A percentile compares a stretch with the other conserved stretches of the same genome.
Conservation (phyloP, 2,888 invertebrate genomes). For the Drosophila acutilabella region DNA sequence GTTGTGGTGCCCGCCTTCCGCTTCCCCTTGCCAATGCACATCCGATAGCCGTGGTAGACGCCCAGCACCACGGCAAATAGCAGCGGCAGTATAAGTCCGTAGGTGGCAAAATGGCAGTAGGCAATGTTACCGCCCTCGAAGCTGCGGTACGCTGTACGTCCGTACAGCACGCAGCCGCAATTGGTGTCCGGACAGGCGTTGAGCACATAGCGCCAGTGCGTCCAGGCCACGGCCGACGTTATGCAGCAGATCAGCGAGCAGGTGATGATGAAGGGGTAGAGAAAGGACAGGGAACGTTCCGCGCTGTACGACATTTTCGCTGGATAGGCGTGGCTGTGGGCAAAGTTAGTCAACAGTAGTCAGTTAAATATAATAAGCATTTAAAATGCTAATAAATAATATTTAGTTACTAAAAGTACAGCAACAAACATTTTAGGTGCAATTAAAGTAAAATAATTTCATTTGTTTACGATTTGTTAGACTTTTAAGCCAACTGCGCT, state of each 20-base stretch:
- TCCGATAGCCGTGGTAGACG: slow-evolving; percentile 89
- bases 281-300: slow-evolving; percentile 82
- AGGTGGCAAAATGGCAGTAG: slow-evolving; percentile 89
- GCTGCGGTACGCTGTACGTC: slow-evolving; percentile 87
- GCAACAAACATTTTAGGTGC: slow-evolving; percentile 30
- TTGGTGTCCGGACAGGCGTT: slow-evolving; percentile 89
- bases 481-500: slow-evolving; percentile 26
- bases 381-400: background rate
- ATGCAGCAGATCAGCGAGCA: slow-evolving; percentile 82
- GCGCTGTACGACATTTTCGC: slow-evolving; percentile 82
- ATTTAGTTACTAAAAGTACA: background rate
- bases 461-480: slow-evolving; percentile 45
- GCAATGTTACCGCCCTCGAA: slow-evolving; percentile 89
- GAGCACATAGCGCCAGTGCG: slow-evolving; percentile 89
- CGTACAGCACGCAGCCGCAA: slow-evolving; percentile 90
- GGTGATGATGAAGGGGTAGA: slow-evolving; percentile 82
- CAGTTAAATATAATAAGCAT: slow-evolving; percentile 8
- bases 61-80: slow-evolving; percentile 88
- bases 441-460: slow-evolving; percentile 19
- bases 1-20: slow-evolving; percentile 83
- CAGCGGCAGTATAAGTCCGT: slow-evolving; percentile 88
- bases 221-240: slow-evolving; percentile 87
- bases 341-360: slow-evolving; percentile 15
- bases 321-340: slow-evolving; percentile 19
- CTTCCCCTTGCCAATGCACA: slow-evolving; percentile 88